Conservation (phyloP, 2,797 vertebrate species). For the Apogon talboti region DNA sequence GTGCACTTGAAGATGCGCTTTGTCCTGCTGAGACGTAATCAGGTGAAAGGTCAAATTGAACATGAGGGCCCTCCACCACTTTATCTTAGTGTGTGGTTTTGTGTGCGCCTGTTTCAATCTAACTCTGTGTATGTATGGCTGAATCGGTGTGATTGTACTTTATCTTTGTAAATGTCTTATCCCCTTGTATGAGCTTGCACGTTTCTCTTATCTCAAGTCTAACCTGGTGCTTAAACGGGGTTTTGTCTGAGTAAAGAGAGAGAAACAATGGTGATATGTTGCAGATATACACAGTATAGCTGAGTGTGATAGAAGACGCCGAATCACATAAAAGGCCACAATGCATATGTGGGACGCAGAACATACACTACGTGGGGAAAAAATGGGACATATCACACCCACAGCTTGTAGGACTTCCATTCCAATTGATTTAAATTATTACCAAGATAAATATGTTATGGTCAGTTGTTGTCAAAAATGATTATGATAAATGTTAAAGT, state of each 20-base stretch:
- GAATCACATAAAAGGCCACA: background rate
- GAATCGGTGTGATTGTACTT: slow-evolving; percentile 21
- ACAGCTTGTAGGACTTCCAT: no score
- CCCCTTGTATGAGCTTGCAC: slow-evolving; percentile 23
- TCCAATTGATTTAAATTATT: no score
- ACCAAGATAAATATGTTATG: no score
- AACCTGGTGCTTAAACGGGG: slow-evolving; percentile 39
- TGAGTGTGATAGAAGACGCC: slow-evolving; percentile 7
- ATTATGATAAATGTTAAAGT: no score
- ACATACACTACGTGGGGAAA: background rate
- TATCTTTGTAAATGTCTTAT: slow-evolving; percentile 49
- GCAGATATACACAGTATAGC: slow-evolving; percentile 25
- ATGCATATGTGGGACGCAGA: background rate
- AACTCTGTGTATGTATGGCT: slow-evolving; percentile 1
- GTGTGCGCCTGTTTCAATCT: slow-evolving; percentile 6
- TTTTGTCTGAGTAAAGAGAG: slow-evolving; percentile 37
- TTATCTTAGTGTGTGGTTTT: slow-evolving; percentile 38
- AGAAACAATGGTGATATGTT: slow-evolving; percentile 34
- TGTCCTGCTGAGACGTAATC: slow-evolving; percentile 25
- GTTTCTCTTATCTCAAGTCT: slow-evolving; percentile 48
- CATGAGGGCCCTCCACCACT: slow-evolving; percentile 26
- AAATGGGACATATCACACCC: no score
- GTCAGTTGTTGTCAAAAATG: no score
- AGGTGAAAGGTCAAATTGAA: slow-evolving; percentile 58
- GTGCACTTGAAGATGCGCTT: slow-evolving; percentile 25